phyloP scores from a whole-genome alignment of 2,113 vertebrate species.

The Grammomys dolichurus region DNA sequence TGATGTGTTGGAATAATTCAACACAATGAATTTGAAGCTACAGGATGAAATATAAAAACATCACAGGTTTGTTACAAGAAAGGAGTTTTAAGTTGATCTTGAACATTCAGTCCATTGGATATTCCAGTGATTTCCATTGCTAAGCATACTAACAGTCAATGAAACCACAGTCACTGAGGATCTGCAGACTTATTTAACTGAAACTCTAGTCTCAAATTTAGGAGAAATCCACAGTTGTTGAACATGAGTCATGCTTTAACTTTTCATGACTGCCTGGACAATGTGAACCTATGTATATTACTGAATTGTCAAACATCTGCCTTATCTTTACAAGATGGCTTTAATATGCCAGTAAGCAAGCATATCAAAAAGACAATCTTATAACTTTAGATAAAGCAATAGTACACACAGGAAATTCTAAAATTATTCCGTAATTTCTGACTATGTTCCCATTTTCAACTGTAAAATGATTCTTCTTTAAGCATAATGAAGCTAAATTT shows the following conservation, averaged over 20 bases:
- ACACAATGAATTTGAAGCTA: slow-evolving; percentile 16
- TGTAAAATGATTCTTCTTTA: slow-evolving; percentile 35
- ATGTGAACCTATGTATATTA: slow-evolving; percentile 38
- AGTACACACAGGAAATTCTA: slow-evolving; percentile 19
- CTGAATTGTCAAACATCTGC: slow-evolving; percentile 59
- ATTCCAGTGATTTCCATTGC: not conserved
- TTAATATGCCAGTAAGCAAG: slow-evolving; percentile 46
- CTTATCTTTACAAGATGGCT: slow-evolving; percentile 58
- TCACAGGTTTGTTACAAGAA: slow-evolving; percentile 49
- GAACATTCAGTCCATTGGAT: not conserved
- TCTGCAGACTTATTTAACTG: slow-evolving; percentile 41
- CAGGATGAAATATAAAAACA: slow-evolving; percentile 17
- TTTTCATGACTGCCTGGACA: slow-evolving; percentile 66
- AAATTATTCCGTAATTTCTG: slow-evolving; percentile 51
- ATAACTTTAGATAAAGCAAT: slow-evolving; percentile 45
- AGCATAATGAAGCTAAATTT: not conserved
- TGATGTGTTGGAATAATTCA: not conserved
- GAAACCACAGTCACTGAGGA: slow-evolving; percentile 40
- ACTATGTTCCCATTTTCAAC: not conserved
- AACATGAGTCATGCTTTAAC: slow-evolving; percentile 57
- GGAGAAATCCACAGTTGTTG: slow-evolving; percentile 14
- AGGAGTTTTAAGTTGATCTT: not conserved
- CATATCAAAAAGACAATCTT: slow-evolving; percentile 47
- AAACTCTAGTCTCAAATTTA: slow-evolving; percentile 34
- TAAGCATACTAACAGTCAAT: slow-evolving; percentile 5